phyloP scores from a whole-genome alignment of 35 echinoderm and acorn worm species.

The Stichopus chloronotus region DNA sequence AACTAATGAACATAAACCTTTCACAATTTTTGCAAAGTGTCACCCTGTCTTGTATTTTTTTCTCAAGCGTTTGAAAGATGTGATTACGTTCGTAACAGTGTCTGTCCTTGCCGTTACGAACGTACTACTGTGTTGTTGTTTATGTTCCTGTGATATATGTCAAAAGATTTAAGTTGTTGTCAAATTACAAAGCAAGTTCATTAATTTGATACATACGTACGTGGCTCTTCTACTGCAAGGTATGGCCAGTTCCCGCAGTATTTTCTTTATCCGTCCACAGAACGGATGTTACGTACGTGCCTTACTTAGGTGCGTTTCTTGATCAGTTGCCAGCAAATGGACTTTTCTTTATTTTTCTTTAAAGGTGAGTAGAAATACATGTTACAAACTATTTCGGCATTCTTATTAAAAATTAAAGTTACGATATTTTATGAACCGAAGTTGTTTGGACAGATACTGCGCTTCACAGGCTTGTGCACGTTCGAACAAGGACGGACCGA shows the following conservation, averaged over 20 bases:
- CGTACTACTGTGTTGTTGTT: conserved; percentile 12
- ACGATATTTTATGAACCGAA: no score
- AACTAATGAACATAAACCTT: background rate
- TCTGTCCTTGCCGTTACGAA: conserved; percentile 9
- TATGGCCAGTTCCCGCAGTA: background rate
- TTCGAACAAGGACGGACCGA: no score
- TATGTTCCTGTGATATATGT: conserved; percentile 4
- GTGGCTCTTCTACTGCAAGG: background rate
- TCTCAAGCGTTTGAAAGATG: conserved; percentile 1
- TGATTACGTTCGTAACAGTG: background rate
- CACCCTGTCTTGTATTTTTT: background rate
- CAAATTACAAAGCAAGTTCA: background rate
- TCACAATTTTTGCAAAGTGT: conserved; percentile 1
- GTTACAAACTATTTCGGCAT: background rate
- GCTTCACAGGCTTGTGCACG: no score
- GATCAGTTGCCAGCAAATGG: background rate
- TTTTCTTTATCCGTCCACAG: background rate
- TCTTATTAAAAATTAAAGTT: no score
- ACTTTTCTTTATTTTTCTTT: background rate
- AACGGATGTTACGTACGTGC: background rate
- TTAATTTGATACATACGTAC: conserved; percentile 15
- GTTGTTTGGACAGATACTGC: no score
- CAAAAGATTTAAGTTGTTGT: background rate
- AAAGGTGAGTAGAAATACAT: conserved; percentile 20
- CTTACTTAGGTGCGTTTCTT: background rate